phyloP scores from a whole-genome alignment of 2,113 vertebrate species.

The Pavo muticus region DNA sequence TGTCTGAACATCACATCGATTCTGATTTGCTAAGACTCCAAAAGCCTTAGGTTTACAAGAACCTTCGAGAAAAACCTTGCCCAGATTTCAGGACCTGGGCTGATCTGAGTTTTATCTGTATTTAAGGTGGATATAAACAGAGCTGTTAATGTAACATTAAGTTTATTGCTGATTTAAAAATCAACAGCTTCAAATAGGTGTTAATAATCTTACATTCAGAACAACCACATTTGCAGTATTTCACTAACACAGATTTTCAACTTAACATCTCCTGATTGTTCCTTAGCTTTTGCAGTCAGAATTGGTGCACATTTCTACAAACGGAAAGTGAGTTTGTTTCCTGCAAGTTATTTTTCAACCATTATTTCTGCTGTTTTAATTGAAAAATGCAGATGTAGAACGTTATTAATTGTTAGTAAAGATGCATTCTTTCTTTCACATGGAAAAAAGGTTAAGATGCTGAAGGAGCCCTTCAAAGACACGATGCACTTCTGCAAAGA shows the following conservation, averaged over 20 bases:
- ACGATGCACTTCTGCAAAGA: not conserved
- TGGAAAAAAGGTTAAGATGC: not conserved
- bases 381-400: slow-evolving; percentile 33
- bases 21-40: not conserved
- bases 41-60: not conserved
- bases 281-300: not conserved
- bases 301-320: not conserved
- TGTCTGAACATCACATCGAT: not conserved
- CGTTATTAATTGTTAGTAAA: slow-evolving; percentile 14
- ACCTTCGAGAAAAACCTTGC: not conserved
- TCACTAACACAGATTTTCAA: not conserved
- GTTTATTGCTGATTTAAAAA: not conserved
- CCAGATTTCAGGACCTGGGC: not conserved
- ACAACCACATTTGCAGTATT: not conserved
- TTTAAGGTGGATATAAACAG: not conserved
- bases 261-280: not conserved
- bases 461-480: not conserved
- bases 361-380: not conserved
- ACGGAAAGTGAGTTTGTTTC: not conserved
- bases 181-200: not conserved
- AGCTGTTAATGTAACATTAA: not conserved
- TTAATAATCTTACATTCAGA: not conserved
- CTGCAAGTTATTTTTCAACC: not conserved
- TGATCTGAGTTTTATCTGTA: not conserved
- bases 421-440: not conserved